Evolutionary conservation across 92 coral and sea anemone genomes (phyloP).

Genomic region (Zoanthus sociatus): DNA sequence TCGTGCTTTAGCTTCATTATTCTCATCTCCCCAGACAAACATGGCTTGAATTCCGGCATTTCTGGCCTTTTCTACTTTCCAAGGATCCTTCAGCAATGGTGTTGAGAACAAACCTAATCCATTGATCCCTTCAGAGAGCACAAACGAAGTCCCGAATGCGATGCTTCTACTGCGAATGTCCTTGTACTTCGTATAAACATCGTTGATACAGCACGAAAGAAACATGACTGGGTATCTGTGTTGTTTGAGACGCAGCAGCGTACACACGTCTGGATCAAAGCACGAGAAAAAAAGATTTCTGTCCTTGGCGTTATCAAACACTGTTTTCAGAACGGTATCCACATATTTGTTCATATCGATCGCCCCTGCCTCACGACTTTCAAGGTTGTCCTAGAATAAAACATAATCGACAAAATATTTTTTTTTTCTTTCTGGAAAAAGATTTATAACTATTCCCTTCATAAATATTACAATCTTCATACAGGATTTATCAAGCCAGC

Average conservation of each 20-base stretch:
- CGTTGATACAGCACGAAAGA: constrained; percentile 50
- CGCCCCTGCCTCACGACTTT: constrained; percentile 25
- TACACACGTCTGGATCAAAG: constrained; percentile 70
- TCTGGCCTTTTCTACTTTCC: constrained; percentile 49
- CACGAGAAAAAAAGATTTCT: constrained; percentile 54
- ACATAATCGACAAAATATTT: neutral
- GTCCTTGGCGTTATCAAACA: constrained; percentile 63
- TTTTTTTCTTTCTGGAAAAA: no score
- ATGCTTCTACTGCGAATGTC: constrained; percentile 62
- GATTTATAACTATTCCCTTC: no score
- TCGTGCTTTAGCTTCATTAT: constrained; percentile 48
- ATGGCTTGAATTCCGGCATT: constrained; percentile 44
- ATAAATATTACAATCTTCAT: no score
- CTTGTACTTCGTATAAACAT: constrained; percentile 36
- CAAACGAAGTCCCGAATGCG: constrained; percentile 56
- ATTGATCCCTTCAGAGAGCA: constrained; percentile 52
- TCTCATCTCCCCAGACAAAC: constrained; percentile 54
- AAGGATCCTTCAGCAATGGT: constrained; percentile 47
- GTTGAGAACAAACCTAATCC: constrained; percentile 60
- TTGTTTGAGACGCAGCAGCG: constrained; percentile 61
- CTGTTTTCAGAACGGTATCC: constrained; percentile 57
- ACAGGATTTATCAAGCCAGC: no score
- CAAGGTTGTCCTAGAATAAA: neutral
- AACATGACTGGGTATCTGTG: constrained; percentile 55
- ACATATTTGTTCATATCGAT: constrained; percentile 57